phyloP scores from a whole-genome alignment of 2,888 invertebrate genomes.

The Leptinotarsa juncta region DNA sequence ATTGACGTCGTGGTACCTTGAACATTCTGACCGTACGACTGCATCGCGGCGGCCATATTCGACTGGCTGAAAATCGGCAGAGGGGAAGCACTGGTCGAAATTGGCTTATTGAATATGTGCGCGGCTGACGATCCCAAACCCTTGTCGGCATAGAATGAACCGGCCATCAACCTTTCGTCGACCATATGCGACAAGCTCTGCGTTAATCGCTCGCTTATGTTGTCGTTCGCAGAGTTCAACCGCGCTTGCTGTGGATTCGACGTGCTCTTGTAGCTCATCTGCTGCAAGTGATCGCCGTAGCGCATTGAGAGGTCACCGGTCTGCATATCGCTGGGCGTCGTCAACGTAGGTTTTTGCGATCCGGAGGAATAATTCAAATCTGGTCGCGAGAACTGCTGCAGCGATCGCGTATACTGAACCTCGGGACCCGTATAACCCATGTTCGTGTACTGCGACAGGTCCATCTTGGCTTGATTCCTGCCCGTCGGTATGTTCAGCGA shows the following conservation, averaged over 20 bases:
- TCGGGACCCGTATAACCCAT: constrained; percentile 63
- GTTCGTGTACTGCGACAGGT: constrained; percentile 63
- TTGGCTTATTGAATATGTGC: constrained; percentile 61
- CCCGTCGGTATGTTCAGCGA: constrained; percentile 57
- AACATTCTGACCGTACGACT: constrained; percentile 58
- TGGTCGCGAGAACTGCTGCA: constrained; percentile 46
- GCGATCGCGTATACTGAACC: constrained; percentile 55
- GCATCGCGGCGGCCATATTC: constrained; percentile 56
- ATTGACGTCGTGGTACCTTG: constrained; percentile 53
- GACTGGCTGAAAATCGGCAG: constrained; percentile 63
- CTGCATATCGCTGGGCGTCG: constrained; percentile 15
- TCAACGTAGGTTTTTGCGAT: constrained; percentile 37
- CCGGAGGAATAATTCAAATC: constrained; percentile 50
- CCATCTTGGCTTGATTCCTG: constrained; percentile 55
- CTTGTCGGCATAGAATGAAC: constrained; percentile 65
- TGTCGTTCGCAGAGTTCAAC: constrained; percentile 38
- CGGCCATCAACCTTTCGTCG: constrained; percentile 68
- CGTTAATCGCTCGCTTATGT: constrained; percentile 30
- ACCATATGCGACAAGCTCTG: constrained; percentile 71
- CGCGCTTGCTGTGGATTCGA: constrained; percentile 49
- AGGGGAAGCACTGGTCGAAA: constrained; percentile 56
- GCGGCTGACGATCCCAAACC: constrained; percentile 52
- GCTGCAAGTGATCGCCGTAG: constrained; percentile 47
- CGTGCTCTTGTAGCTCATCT: constrained; percentile 47
- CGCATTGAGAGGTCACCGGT: constrained; percentile 41